These are phyloP conservation scores for Balaeniceps rex DNA, from an alignment of 2,113 vertebrate species.

Conservation along the genomic window DNA sequence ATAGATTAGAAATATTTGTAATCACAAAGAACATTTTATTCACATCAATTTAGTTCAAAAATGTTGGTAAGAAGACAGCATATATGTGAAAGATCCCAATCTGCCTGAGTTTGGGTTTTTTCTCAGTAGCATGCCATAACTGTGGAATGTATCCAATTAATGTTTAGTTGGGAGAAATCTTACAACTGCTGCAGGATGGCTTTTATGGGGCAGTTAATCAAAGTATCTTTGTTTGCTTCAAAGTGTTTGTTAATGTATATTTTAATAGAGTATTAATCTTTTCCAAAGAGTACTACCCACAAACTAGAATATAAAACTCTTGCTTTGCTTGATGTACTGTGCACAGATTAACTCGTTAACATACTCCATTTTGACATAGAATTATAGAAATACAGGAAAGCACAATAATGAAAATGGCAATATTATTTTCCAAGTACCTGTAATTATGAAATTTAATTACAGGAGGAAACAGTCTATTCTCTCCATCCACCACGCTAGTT, in stretches of 20 bases:
- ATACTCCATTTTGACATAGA: not conserved
- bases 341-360: not conserved
- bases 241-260: not conserved
- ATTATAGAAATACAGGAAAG: not conserved
- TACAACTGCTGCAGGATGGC: not conserved
- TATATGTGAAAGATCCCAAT: not conserved
- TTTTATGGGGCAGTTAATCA: conserved; percentile 2
- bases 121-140: not conserved
- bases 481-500: not conserved
- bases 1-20: not conserved
- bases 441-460: not conserved
- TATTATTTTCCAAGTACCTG: not conserved
- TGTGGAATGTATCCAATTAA: not conserved
- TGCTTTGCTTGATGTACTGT: not conserved
- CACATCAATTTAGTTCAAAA: not conserved
- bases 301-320: not conserved
- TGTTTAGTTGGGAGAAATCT: conserved; percentile 7
- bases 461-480: not conserved
- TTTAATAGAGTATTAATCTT: conserved; percentile 23
- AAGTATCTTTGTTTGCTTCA: not conserved
- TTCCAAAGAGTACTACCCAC: not conserved
- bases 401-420: not conserved
- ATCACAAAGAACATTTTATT: not conserved
- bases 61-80: not conserved
- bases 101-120: not conserved